Evolutionary conservation across 2,113 vertebrate species (phyloP), one percentile per base, ranked within the genome.

Genomic region (Cariama cristata): DNA sequence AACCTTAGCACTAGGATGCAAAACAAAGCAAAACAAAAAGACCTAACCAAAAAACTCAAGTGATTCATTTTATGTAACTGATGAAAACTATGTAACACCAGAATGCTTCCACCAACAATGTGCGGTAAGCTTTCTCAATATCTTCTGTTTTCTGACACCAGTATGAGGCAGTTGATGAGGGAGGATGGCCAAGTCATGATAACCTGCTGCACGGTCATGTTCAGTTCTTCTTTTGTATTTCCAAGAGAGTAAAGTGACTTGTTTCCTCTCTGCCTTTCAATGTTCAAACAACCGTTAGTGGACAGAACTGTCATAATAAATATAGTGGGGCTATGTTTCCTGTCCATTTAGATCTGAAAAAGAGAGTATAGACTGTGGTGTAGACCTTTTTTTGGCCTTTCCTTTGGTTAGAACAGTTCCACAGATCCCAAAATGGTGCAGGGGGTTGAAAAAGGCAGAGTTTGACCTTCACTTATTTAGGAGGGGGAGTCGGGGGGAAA

Each of bases 371-470:
- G 10, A 30, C 15, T 40, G 7, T 15, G 42, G 16, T 6, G 23
- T 44, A 59, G 53, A 18, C 12, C 49, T 82, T 35, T 23, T 21
- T 19, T 27, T 59, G 24, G 27, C 13, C 49, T 58, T 76, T 42
- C 22, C 17, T 64, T 40, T 58, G 14, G 17, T 72, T 86, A 79
- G n/a, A 86, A 67, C 7, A 63, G 30, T 9, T 83, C 26, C 50
- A 16, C 26, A 64, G 22, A 32, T 52, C 20, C 33, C 26, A 55
- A 47, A 68, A 79, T 1, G 4, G 24, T 80, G 15, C 35, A 62
- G 7, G 4, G 8, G 3, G 1, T 52, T 0, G 0, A 42, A 87
- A 73, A 82, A 62, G 4, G 4, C 7, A 6, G 24, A 14, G 14
- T 56, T 44, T 33, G 4, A 69, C 30, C 27, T 72, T 79, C 20